Evolutionary conservation across 2,113 vertebrate genomes (phyloP).

Genomic region (Zosterops pallidus): DNA sequence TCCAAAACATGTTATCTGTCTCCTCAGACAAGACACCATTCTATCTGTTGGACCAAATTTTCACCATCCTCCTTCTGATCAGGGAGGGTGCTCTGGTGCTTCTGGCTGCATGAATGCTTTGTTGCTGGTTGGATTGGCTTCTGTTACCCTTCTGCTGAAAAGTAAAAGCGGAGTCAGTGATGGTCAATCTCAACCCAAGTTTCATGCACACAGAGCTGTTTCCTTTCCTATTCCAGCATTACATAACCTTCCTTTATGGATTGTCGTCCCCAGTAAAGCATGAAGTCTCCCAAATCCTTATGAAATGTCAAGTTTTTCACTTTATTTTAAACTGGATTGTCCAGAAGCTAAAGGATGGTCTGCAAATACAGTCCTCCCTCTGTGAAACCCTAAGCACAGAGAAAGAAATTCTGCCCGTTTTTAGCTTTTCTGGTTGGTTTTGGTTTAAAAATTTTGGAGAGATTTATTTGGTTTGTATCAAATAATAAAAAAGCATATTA

Average conservation of each 20-base stretch:
- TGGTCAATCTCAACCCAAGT: background rate
- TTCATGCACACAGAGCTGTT: background rate
- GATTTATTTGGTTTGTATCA: accelerated
- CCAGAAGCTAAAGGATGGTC: background rate
- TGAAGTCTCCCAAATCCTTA: background rate
- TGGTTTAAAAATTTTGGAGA: background rate
- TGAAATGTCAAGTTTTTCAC: background rate
- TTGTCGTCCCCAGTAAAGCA: background rate
- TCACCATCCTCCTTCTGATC: background rate
- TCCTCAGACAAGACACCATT: too few relatives aligned
- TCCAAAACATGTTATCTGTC: accelerated
- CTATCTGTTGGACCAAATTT: background rate
- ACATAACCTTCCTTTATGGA: accelerated
- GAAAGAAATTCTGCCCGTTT: background rate
- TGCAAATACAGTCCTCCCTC: background rate
- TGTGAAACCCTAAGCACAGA: background rate
- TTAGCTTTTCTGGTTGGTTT: background rate
- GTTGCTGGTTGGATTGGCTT: background rate
- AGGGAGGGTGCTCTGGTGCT: accelerated
- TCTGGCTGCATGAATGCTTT: background rate
- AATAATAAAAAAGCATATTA: background rate
- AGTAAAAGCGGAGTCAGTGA: background rate
- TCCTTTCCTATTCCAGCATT: background rate
- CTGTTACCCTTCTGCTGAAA: background rate
- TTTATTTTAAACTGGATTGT: background rate